Conservation (phyloP, 2,888 invertebrate genomes). For the Tinea pellionella region DNA sequence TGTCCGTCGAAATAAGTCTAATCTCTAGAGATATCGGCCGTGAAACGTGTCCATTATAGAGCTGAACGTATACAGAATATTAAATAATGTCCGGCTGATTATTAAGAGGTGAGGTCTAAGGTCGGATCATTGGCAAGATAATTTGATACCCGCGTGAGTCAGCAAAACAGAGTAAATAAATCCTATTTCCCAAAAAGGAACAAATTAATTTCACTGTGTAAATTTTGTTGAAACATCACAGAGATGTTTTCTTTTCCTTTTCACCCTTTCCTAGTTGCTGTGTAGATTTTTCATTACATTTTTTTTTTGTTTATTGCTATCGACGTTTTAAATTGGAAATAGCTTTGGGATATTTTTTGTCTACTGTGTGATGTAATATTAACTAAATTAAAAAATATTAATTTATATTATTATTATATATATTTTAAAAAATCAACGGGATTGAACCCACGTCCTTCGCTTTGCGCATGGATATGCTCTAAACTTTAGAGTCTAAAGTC, state of each 20-base stretch:
- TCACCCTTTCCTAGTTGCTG: not conserved
- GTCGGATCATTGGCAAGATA: slow-evolving; percentile 1
- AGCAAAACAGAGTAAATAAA: slow-evolving; percentile 13
- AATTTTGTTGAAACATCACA: slow-evolving; percentile 7
- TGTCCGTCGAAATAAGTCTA: not conserved
- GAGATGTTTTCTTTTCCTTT: not conserved
- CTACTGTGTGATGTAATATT: no score
- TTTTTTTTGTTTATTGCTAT: not conserved
- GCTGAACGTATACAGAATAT: slow-evolving; percentile 5
- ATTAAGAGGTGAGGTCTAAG: slow-evolving; percentile 14
- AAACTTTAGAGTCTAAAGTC: no score
- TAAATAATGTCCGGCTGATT: slow-evolving; percentile 3
- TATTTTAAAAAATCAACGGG: no score
- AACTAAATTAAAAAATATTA: no score
- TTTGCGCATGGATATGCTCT: no score
- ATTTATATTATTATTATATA: no score
- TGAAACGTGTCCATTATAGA: slow-evolving; percentile 11
- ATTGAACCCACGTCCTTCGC: no score
- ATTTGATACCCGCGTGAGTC: slow-evolving; percentile 13
- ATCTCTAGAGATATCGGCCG: not conserved
- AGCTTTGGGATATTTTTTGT: no score
- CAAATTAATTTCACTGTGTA: slow-evolving; percentile 7
- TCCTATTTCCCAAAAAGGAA: slow-evolving; percentile 9
- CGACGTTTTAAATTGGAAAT: not conserved
- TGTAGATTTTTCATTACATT: not conserved